A percentile compares a stretch with the other conserved stretches of the same genome.
phyloP scores from a whole-genome alignment of 2,113 vertebrate species.

The cattle (Bos taurus) region DNA sequence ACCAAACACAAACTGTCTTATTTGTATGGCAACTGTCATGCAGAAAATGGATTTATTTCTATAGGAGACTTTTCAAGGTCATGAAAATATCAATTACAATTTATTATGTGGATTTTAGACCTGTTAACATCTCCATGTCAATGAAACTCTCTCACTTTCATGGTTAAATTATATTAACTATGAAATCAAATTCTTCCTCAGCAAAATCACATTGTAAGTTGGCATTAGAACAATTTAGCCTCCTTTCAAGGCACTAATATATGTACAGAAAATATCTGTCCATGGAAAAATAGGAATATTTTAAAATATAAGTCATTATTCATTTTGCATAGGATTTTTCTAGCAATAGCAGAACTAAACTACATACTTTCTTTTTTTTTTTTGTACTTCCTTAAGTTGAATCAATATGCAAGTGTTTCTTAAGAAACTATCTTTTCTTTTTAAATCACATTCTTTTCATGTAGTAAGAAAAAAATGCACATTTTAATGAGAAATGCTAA shows the following conservation, averaged over 20 bases:
- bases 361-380: neutral
- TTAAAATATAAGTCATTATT: neutral
- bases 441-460: neutral
- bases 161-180: constrained; percentile 20
- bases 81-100: neutral
- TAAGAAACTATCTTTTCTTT: fast-evolving
- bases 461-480: neutral
- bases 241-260: neutral
- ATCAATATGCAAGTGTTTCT: neutral
- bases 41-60: neutral
- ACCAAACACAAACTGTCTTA: neutral
- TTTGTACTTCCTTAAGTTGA: neutral
- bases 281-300: neutral
- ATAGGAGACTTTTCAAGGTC: neutral
- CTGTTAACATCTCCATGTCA: neutral
- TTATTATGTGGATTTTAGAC: neutral
- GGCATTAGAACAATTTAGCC: constrained; percentile 1
- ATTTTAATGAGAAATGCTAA: neutral
- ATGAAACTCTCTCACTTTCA: neutral
- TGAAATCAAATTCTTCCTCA: constrained; percentile 44
- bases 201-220: constrained; percentile 13
- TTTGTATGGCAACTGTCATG: neutral
- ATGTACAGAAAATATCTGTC: constrained; percentile 23
- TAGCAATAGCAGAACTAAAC: neutral
- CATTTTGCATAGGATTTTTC: neutral